Percentiles rank a stretch among this genome's conserved stretches.
These are phyloP conservation scores for Tethya wilhelma DNA, from an alignment of 37 sponge, comb jelly and placozoan species.

Conservation along the genomic window DNA sequence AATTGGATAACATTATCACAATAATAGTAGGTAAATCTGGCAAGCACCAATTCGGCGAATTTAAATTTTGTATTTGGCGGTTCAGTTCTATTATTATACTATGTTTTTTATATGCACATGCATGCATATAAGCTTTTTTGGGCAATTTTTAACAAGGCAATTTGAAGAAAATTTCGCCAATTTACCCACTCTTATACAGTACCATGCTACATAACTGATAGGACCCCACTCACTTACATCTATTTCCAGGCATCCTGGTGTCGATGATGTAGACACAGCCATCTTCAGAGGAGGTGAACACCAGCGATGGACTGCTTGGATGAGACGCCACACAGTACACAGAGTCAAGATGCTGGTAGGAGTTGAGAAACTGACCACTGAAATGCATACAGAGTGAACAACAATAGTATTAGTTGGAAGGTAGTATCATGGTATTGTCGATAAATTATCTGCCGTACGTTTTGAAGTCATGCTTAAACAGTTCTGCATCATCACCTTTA, in stretches of 20 bases:
- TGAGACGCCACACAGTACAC: conserved; percentile 57
- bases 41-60: not conserved
- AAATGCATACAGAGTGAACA: not conserved
- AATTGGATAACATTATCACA: too few species aligned
- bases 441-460: conserved; percentile 28
- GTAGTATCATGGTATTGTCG: not conserved
- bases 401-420: not conserved
- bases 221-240: not conserved
- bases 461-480: conserved; percentile 53
- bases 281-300: conserved; percentile 65
- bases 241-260: conserved; percentile 23
- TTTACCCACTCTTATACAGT: too few species aligned
- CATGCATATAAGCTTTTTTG: too few species aligned
- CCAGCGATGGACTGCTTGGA: conserved; percentile 36
- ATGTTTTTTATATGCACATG: not conserved
- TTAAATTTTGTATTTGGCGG: not conserved
- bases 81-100: not conserved
- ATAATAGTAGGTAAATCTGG: too few species aligned
- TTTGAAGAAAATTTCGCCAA: too few species aligned
- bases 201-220: too few species aligned
- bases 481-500: conserved; percentile 62
- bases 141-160: too few species aligned
- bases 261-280: conserved; percentile 57
- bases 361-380: conserved; percentile 27
- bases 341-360: conserved; percentile 29